Conservation (phyloP, 2,797 vertebrate genomes). For the Leptatherina wallacei region DNA sequence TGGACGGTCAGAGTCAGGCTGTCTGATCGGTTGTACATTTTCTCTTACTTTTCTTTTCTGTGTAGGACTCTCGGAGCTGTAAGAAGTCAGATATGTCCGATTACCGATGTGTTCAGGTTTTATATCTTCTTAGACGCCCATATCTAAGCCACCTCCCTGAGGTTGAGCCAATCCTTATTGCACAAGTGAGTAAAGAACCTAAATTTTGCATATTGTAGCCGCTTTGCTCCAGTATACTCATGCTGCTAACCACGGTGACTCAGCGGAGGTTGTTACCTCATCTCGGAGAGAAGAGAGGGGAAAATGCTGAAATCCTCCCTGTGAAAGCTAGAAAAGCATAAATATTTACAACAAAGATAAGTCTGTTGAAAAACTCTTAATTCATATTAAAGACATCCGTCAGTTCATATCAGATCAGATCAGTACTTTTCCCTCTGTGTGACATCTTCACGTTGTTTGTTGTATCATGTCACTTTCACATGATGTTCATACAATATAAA, state of each 20-base stretch:
- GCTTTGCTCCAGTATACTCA: background rate
- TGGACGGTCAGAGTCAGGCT: constrained; percentile 60
- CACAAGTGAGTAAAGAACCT: constrained; percentile 47
- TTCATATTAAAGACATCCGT: too few relatives aligned
- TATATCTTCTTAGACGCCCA: constrained; percentile 46
- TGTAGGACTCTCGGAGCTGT: background rate
- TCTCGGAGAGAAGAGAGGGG: too few relatives aligned
- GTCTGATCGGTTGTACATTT: constrained; percentile 73
- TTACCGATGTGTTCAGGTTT: accelerated
- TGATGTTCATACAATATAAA: background rate
- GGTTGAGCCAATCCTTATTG: constrained; percentile 21
- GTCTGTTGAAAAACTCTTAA: too few relatives aligned
- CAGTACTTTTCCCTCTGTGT: background rate
- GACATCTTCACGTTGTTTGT: accelerated
- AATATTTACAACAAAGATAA: too few relatives aligned
- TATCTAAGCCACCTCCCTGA: constrained; percentile 40
- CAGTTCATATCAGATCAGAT: background rate
- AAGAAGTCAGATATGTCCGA: background rate
- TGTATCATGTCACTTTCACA: background rate
- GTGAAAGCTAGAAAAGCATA: too few relatives aligned
- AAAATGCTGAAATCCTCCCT: too few relatives aligned
- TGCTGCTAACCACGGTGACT: background rate
- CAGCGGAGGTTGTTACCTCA: too few relatives aligned
- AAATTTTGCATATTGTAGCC: too few relatives aligned
- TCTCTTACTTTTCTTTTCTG: background rate